Conservation (phyloP, 2,113 vertebrate genomes). For the Dromas ardeola region DNA sequence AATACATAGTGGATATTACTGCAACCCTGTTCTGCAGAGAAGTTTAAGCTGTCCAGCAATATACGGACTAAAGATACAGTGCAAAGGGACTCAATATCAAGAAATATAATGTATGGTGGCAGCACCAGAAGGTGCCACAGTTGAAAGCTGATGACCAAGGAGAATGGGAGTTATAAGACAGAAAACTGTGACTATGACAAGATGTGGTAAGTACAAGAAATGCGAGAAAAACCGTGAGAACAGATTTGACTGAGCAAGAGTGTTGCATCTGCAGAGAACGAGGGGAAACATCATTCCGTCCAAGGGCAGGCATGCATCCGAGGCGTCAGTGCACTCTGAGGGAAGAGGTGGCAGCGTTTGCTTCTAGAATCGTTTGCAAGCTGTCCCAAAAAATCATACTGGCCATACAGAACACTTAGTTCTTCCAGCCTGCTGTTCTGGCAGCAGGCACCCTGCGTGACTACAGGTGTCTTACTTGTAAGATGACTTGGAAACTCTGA, state of each 20-base stretch:
- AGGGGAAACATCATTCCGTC: neutral
- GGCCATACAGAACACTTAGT: neutral
- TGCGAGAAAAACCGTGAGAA: neutral
- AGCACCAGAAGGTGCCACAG: neutral
- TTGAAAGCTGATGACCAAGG: neutral
- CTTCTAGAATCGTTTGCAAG: neutral
- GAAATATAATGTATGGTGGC: neutral
- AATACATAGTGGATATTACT: neutral
- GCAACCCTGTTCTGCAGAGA: neutral
- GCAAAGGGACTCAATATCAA: fast-evolving
- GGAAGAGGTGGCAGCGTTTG: neutral
- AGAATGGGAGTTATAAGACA: neutral
- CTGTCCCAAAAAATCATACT: neutral
- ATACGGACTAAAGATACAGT: neutral
- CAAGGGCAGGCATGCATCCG: fast-evolving
- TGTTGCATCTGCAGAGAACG: fast-evolving
- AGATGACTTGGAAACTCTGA: constrained; percentile 11
- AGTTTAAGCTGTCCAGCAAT: neutral
- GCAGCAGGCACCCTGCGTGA: neutral
- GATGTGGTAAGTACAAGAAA: neutral
- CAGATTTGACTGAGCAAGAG: neutral
- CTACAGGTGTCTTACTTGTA: neutral
- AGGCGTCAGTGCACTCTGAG: neutral
- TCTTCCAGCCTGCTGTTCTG: neutral
- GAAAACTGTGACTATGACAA: neutral